Evolutionary conservation across 1,140 invertebrate species (phyloP), one percentile per base, ranked within the genome.

Genomic region (Panonychus citri): DNA sequence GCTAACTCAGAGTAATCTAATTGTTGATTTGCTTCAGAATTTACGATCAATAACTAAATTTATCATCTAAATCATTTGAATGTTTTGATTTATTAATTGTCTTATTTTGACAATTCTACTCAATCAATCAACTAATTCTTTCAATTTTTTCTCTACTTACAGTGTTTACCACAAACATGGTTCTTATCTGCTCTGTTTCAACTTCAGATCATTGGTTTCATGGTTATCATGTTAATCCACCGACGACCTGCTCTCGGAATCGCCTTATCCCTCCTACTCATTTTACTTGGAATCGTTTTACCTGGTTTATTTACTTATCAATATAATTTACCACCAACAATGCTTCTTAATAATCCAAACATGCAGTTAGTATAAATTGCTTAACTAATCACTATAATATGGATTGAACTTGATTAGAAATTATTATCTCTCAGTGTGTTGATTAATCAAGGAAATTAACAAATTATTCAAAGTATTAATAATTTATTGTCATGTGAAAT

Each of bases 111-210:
- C 37, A 37, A 24, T 49, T 49, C n/a, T 42, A n/a, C n/a, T n/a
- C n/a, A n/a, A n/a, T n/a, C n/a, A n/a, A n/a, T 34, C 30, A 34
- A 34, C 30, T 53, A 37, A 40, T 48, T 26, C n/a, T n/a, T n/a
- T 12, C 19, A 37, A 4, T 55, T 24, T 54, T 26, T 52, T 27
- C 21, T 49, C 3, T n/a, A 25, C 12, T 50, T 25, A 15, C 53
- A 59, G 57, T 59, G 57, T 59, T 53, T 59, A 34, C 57, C 53
- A 21, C 57, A 59, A 15, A 26, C 46, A 21, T 59, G 57, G 57
- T 55, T 56, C 24, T 17, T 59, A 19, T 55, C 53, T 43, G 53
- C 26, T 24, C 15, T 34, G 26, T 59, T 59, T 51, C 57, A 59
- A 25, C 19, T 59, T 2, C 17, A 56, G 12, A 17, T 59, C 13